Evolutionary conservation across 1,140 invertebrate genomes (phyloP), one percentile per base, ranked within the genome.

Genomic region (Gryllus bimaculatus): DNA sequence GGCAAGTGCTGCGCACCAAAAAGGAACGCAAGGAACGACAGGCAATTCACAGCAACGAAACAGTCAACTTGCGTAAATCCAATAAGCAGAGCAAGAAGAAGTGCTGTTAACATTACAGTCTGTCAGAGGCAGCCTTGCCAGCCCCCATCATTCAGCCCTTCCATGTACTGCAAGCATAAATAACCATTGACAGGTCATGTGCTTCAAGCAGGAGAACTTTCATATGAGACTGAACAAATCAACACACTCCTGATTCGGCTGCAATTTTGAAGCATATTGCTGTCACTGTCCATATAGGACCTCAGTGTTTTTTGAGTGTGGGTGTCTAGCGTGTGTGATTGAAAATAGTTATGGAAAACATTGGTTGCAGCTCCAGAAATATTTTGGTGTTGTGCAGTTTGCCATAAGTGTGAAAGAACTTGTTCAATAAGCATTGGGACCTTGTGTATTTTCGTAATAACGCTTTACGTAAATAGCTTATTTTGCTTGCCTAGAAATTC

Each of bases 1-100:
- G 88, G 82, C 90, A 91, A 88, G 92, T 93, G 73, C 86, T 93
- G 81, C 86, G 87, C 80, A 90, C 90, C 47, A 93, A 93, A 84
- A 91, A 91, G 83, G 90, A 91, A 81, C 85, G 87, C 80, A 90
- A 89, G 81, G 88, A 90, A 81, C 83, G 88, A 81, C 89, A 90
- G 83, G 88, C 86, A n/a, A 88, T 88, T 81, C 89, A 91, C 76
- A 79, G 54, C 48, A 79, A 79, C 47, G 84, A 84, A 78, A 82
- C 81, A 15, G 81, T 84, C 15, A 83, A 82, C 81, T 78, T 84
- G 74, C 77, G 81, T 21, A 84, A 83, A 79, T 76, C 47, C 49
- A 49, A 75, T 78, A 83, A 83, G 80, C 74, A 78, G 47, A 81
- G 74, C 15, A 84, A 84, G 78, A 82, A 80, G 73, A 84, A 84